Evolutionary conservation across 2,888 invertebrate species (phyloP).

Genomic region (Pollenia griseotomentosa): DNA sequence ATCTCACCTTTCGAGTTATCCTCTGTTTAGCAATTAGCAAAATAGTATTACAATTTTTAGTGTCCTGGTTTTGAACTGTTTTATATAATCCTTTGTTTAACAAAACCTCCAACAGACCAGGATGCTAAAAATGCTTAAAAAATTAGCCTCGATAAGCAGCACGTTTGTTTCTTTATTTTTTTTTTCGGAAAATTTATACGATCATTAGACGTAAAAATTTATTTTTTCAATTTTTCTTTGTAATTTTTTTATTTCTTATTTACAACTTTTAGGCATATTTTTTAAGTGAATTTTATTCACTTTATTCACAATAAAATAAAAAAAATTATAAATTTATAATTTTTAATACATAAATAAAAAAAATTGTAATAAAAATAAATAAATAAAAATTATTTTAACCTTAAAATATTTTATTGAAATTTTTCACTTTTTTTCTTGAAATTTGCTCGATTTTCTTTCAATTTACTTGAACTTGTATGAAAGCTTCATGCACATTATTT

Average conservation of each 20-base stretch:
- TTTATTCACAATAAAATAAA: slow-evolving; percentile 45
- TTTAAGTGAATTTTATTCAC: slow-evolving; percentile 41
- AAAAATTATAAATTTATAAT: slow-evolving; percentile 12
- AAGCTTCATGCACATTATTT: slow-evolving; percentile 36
- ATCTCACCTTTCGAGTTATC: slow-evolving; percentile 51
- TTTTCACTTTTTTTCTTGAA: slow-evolving; percentile 12
- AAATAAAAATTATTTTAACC: slow-evolving; percentile 27
- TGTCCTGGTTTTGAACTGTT: slow-evolving; percentile 72
- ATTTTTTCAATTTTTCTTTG: slow-evolving; percentile 23
- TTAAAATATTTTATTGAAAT: slow-evolving; percentile 10
- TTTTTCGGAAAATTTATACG: neutral
- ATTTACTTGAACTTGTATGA: too few species aligned
- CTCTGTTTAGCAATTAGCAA: slow-evolving; percentile 1
- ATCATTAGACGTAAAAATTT: neutral
- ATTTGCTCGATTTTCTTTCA: too few species aligned
- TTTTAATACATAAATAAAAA: slow-evolving; percentile 43
- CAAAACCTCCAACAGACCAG: slow-evolving; percentile 71
- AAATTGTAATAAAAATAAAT: slow-evolving; percentile 24
- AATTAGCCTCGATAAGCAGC: neutral
- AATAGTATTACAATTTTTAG: slow-evolving; percentile 33
- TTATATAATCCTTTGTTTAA: slow-evolving; percentile 68
- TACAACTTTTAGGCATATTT: slow-evolving; percentile 6
- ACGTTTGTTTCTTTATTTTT: slow-evolving; percentile 24
- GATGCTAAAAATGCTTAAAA: slow-evolving; percentile 43
- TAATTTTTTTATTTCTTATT: slow-evolving; percentile 15